Evolutionary conservation across 2,113 vertebrate species (phyloP).

Genomic region (Coracopsis vasa): DNA sequence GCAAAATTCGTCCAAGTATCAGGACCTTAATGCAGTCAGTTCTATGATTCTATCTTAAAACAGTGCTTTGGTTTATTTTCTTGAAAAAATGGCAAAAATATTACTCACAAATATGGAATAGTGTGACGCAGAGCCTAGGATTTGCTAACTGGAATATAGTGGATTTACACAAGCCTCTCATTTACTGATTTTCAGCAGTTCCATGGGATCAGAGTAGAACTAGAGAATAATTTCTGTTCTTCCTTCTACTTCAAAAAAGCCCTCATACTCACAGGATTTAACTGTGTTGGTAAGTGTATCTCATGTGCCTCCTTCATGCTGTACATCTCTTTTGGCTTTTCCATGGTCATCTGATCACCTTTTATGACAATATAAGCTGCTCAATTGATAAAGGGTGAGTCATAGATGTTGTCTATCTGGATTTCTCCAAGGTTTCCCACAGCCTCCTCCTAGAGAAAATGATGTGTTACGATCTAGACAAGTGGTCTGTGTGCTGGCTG

Average conservation of each 20-base stretch:
- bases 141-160: background rate
- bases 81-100: background rate
- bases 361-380: background rate
- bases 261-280: background rate
- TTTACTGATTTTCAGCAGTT: background rate
- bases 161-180: background rate
- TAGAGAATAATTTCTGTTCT: background rate
- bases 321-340: background rate
- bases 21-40: background rate
- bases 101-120: background rate
- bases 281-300: background rate
- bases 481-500: background rate
- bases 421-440: background rate
- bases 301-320: background rate
- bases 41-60: background rate
- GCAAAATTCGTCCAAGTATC: background rate
- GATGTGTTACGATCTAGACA: background rate
- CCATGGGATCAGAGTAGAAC: background rate
- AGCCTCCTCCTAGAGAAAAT: background rate
- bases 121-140: background rate
- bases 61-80: background rate
- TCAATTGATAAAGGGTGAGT: background rate
- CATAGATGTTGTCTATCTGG: background rate
- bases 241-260: background rate
- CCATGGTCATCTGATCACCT: background rate